Evolutionary conservation across 2,888 invertebrate genomes (phyloP).

Genomic region (Cristatella mucedo): DNA sequence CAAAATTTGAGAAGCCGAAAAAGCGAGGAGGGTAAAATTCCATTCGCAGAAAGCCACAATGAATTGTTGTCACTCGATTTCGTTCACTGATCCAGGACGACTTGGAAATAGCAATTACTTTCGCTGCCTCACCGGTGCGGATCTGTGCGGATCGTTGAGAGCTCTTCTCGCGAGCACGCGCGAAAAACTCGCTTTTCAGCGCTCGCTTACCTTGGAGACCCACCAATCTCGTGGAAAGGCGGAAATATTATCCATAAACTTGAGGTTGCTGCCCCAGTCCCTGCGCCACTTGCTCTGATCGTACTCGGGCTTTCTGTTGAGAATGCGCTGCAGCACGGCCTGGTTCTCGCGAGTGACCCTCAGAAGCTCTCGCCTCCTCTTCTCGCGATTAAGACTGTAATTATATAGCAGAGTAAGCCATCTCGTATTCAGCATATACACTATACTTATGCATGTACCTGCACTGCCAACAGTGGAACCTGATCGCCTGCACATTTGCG

Average conservation of each 20-base stretch:
- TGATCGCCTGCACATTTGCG: too few relatives aligned
- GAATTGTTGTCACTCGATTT: too few relatives aligned
- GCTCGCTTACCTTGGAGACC: constrained; percentile 16
- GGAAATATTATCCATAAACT: constrained; percentile 35
- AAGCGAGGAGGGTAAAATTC: too few relatives aligned
- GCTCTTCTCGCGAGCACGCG: too few relatives aligned
- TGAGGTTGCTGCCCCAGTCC: constrained; percentile 34
- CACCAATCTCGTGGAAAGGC: constrained; percentile 36
- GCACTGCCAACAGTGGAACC: too few relatives aligned
- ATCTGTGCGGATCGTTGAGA: too few relatives aligned
- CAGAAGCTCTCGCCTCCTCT: constrained; percentile 33
- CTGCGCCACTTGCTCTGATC: constrained; percentile 25
- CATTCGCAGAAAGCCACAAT: too few relatives aligned
- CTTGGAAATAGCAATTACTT: too few relatives aligned
- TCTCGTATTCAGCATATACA: not conserved
- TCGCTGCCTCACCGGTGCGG: too few relatives aligned
- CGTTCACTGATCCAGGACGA: too few relatives aligned
- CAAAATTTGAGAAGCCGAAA: too few relatives aligned
- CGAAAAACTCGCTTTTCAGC: too few relatives aligned
- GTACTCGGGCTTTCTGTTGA: constrained; percentile 29
- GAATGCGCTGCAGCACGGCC: constrained; percentile 31
- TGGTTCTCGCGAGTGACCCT: constrained; percentile 36
- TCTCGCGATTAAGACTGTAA: constrained; percentile 35
- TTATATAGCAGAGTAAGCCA: not conserved
- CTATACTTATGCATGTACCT: not conserved